Evolutionary conservation across 2,113 vertebrate species (phyloP).

Genomic region (Manacus vitellinus): DNA sequence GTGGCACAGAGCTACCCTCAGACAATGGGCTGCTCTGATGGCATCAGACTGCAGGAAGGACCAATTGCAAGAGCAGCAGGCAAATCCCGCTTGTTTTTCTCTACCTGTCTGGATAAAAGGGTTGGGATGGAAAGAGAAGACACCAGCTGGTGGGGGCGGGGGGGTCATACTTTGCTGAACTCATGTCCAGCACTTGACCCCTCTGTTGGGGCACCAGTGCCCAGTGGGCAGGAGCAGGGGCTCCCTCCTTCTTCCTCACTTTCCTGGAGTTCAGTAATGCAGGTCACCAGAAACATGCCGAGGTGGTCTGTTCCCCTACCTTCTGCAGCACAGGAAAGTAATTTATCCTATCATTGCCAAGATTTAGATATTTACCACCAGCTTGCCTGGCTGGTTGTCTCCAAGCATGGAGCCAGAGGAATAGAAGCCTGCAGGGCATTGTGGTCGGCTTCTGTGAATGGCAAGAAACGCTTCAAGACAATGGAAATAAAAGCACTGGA

Average conservation of each 20-base stretch:
- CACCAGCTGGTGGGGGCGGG: accelerated
- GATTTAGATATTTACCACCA: background rate
- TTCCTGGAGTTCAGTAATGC: accelerated
- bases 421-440: conserved; percentile 17
- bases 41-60: background rate
- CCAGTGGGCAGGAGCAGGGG: accelerated
- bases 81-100: background rate
- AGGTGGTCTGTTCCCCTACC: background rate
- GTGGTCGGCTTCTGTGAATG: conserved; percentile 47
- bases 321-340: background rate
- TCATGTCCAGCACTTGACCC: background rate
- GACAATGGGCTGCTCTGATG: background rate
- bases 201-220: background rate
- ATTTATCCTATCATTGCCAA: background rate
- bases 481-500: conserved; percentile 51
- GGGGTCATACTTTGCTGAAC: background rate
- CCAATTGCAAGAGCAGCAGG: background rate
- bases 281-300: background rate
- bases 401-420: background rate
- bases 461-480: conserved; percentile 56
- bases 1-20: background rate
- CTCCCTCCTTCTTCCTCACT: background rate
- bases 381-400: background rate
- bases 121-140: background rate
- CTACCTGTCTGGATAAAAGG: background rate